Percentiles rank a stretch among this genome's conserved stretches.
Evolutionary conservation across 2,113 vertebrate species (phyloP).

Genomic region (Bos javanicus): DNA sequence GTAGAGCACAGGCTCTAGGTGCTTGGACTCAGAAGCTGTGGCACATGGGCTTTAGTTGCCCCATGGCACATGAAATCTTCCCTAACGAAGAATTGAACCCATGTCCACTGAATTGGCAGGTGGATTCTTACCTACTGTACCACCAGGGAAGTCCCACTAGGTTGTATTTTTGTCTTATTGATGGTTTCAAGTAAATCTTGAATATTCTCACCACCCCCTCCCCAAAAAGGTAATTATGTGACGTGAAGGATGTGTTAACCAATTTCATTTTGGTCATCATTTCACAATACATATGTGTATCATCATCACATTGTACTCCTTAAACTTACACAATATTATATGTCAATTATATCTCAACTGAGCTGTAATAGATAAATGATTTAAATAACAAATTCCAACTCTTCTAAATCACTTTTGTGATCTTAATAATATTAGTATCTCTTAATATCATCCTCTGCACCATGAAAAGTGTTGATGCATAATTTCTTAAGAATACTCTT

Average conservation of each 20-base stretch:
- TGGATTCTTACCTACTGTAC: background rate
- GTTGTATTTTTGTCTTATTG: background rate
- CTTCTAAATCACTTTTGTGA: conserved; percentile 14
- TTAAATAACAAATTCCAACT: background rate
- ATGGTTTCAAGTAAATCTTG: background rate
- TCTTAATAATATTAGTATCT: background rate
- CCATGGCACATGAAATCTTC: background rate
- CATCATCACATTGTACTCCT: background rate
- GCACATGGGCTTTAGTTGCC: background rate
- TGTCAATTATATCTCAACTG: background rate
- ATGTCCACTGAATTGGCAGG: background rate
- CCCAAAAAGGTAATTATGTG: background rate
- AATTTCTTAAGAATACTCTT: background rate
- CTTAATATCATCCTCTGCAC: background rate
- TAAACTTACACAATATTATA: background rate
- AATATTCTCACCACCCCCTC: background rate
- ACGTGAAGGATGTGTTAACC: background rate
- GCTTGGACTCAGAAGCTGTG: background rate
- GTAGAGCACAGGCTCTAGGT: background rate
- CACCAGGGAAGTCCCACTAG: background rate
- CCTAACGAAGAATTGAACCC: background rate
- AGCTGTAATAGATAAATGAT: background rate
- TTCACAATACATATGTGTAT: background rate
- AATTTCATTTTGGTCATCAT: background rate
- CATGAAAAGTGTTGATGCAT: background rate